A percentile compares a stretch with the other conserved stretches of the same genome.
phyloP scores from a whole-genome alignment of 1,140 invertebrate species.

The silkworm (Bombyx mori) region DNA sequence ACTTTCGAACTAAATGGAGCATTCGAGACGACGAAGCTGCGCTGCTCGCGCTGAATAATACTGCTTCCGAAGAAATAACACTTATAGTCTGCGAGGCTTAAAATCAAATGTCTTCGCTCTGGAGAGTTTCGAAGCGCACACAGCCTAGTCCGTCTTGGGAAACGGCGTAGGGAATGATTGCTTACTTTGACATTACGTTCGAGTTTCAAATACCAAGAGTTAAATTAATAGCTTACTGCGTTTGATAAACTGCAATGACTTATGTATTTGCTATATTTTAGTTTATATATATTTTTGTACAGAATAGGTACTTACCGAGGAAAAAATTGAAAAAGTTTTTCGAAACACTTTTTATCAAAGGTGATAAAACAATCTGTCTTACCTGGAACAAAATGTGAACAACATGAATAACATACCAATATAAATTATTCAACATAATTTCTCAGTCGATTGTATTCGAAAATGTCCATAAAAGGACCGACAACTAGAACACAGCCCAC shows the following conservation, averaged over 20 bases:
- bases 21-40: slow-evolving; percentile 65
- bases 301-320: too few relatives aligned
- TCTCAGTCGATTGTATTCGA: too few relatives aligned
- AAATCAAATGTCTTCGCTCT: slow-evolving; percentile 68
- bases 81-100: slow-evolving; percentile 69
- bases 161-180: slow-evolving; percentile 52
- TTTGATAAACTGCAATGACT: too few relatives aligned
- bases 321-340: too few relatives aligned
- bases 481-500: too few relatives aligned
- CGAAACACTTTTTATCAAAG: too few relatives aligned
- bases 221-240: slow-evolving; percentile 6
- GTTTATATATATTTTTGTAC: background rate
- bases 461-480: too few relatives aligned
- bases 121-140: slow-evolving; percentile 43
- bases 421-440: too few relatives aligned
- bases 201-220: slow-evolving; percentile 28
- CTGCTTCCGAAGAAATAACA: slow-evolving; percentile 68
- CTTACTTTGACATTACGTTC: background rate
- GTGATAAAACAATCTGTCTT: too few relatives aligned
- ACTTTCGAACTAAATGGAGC: slow-evolving; percentile 71
- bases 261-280: background rate
- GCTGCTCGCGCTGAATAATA: slow-evolving; percentile 68
- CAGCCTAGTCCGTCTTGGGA: slow-evolving; percentile 42
- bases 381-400: too few relatives aligned
- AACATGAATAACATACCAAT: too few relatives aligned